Base-by-base conservation (phyloP, 2,113 vertebrate species). In the Columba livia region DNA sequence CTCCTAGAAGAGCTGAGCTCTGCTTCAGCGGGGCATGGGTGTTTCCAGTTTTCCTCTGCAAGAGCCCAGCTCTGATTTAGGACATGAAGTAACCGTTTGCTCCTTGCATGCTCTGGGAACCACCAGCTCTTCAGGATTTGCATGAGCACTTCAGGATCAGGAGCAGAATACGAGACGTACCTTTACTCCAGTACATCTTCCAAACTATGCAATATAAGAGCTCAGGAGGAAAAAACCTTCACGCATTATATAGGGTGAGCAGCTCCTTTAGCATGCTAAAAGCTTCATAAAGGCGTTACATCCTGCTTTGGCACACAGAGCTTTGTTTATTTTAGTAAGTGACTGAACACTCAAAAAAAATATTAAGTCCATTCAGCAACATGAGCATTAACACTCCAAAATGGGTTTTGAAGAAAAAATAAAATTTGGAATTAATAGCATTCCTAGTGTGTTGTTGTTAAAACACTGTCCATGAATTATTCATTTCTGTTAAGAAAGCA, bases 391-490 rank as follows among this genome's bases (percentile, higher is more conserved):
- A 74, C 48, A 50, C 19, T 69, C 69, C 50, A 84, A 94, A 92
- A 88, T 40, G 50, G 48, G 71, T 78, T 88, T 67, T 79, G 44
- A 94, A 67, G 88, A 64, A 67, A 87, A 95, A 85, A 79, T 16
- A 85, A 79, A 74, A 44, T 48, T 87, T 95, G 50, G 70, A 92
- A 95, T 97, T 95, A 96, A 95, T 53, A 91, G 91, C 62, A 93
- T 94, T 98, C 87, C 88, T 86, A 95, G 92, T 61, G 61, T 90
- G 72, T 47, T 95, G 96, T 73, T 73, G 86, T 90, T 57, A 93
- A 96, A 97, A 96, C 81, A 90, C 81, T 87, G 86, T 40, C 82
- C 75, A 95, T 97, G 85, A 97, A 97, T 98, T 96, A 97, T 97
- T 97, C 89, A 97, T 96, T 90, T 92, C 83, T 96, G 86, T 82